Conservation (phyloP, 1,140 invertebrate genomes). For the Oryzaephilus surinamensis region DNA sequence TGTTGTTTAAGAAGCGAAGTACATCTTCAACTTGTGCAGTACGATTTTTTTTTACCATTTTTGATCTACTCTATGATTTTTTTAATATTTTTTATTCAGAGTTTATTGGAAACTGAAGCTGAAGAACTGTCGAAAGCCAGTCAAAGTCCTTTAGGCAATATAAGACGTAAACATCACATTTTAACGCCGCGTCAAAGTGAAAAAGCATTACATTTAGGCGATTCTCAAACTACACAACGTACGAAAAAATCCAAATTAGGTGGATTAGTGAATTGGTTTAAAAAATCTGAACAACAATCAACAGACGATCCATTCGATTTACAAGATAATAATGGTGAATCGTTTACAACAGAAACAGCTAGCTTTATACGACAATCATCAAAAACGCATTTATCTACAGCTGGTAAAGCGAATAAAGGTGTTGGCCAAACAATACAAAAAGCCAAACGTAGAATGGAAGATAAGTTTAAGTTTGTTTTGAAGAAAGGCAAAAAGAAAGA, state of each 20-base stretch:
- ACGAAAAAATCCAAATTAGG: slow-evolving; percentile 43
- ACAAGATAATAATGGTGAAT: slow-evolving; percentile 48
- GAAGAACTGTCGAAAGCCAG: slow-evolving; percentile 60
- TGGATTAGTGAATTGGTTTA: slow-evolving; percentile 63
- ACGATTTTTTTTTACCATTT: slow-evolving; percentile 27
- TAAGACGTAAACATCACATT: slow-evolving; percentile 60
- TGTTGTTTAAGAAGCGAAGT: slow-evolving; percentile 76
- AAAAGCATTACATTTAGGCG: slow-evolving; percentile 51
- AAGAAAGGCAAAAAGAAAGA: slow-evolving; percentile 77
- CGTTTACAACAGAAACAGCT: slow-evolving; percentile 43
- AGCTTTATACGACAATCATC: slow-evolving; percentile 40
- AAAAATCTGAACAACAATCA: slow-evolving; percentile 42
- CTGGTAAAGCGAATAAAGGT: slow-evolving; percentile 19
- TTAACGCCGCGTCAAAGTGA: slow-evolving; percentile 73
- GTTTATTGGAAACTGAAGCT: slow-evolving; percentile 65
- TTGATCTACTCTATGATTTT: neutral
- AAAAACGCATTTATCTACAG: slow-evolving; percentile 24
- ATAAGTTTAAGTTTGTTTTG: slow-evolving; percentile 60
- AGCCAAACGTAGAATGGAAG: slow-evolving; percentile 74
- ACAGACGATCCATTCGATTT: slow-evolving; percentile 40
- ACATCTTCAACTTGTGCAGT: slow-evolving; percentile 76
- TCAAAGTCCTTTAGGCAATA: slow-evolving; percentile 65
- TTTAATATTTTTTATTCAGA: slow-evolving; percentile 42
- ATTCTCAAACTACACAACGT: slow-evolving; percentile 35
- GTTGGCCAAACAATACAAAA: slow-evolving; percentile 57